Percentiles rank a stretch among this genome's conserved stretches.
phyloP scores from a whole-genome alignment of 2,797 vertebrate genomes.

The Sebastes matsubarae region DNA sequence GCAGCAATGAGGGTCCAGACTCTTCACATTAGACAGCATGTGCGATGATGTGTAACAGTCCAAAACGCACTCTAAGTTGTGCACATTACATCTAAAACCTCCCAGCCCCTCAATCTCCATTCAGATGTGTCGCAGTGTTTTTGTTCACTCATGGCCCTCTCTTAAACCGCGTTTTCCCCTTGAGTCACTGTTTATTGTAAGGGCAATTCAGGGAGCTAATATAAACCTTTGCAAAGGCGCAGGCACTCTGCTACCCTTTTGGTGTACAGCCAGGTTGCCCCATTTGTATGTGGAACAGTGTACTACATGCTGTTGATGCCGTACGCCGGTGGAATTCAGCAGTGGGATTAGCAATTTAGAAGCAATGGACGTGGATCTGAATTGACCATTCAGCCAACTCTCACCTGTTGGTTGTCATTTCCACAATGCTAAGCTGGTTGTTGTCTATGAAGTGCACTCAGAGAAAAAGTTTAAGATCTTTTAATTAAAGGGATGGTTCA shows the following conservation, averaged over 20 bases:
- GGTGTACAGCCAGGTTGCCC: neutral
- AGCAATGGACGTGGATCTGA: constrained; percentile 1
- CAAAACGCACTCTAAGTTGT: neutral
- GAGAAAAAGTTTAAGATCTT: neutral
- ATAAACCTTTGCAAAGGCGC: constrained; percentile 10
- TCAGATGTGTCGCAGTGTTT: constrained; percentile 12
- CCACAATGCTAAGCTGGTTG: neutral
- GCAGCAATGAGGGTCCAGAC: constrained; percentile 1
- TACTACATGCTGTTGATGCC: constrained; percentile 9
- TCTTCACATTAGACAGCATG: constrained; percentile 23
- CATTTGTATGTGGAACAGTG: constrained; percentile 42
- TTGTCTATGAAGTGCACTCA: neutral
- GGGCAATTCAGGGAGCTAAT: constrained; percentile 23
- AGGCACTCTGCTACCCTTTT: neutral
- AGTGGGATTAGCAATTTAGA: constrained; percentile 42
- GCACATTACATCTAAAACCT: neutral
- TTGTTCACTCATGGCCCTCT: constrained; percentile 2
- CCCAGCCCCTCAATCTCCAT: neutral
- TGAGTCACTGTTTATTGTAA: constrained; percentile 13
- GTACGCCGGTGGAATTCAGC: constrained; percentile 25
- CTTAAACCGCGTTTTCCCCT: neutral
- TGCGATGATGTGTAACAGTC: neutral
- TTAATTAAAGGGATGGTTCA: neutral
- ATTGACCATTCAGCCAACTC: constrained; percentile 8
- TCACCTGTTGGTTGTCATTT: neutral